Percentiles rank a stretch among this genome's conserved stretches.
Conservation (phyloP, 2,888 invertebrate genomes). For the Trilocha varians region DNA sequence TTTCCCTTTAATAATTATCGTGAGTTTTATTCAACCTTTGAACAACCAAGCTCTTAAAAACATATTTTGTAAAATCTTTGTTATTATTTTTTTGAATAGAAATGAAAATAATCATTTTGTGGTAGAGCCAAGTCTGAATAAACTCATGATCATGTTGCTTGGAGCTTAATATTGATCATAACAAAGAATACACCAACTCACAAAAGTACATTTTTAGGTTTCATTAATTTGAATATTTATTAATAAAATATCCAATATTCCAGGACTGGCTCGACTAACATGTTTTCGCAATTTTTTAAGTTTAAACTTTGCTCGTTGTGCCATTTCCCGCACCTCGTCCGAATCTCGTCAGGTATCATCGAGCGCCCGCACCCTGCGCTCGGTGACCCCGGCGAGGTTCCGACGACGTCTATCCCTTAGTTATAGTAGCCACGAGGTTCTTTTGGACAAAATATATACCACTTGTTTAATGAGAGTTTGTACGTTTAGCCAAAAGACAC, state of each 20-base stretch:
- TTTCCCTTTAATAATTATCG: neutral
- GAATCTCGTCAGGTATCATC: conserved; percentile 25
- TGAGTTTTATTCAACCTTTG: too few species aligned
- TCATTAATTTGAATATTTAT: too few species aligned
- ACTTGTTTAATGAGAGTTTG: neutral
- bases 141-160: neutral
- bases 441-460: neutral
- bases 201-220: too few species aligned
- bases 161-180: conserved; percentile 4
- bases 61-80: neutral
- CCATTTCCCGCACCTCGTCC: conserved; percentile 49
- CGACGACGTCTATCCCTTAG: conserved; percentile 31
- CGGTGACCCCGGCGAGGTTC: conserved; percentile 28
- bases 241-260: conserved; percentile 21
- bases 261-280: conserved; percentile 68
- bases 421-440: conserved; percentile 14
- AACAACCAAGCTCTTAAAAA: too few species aligned
- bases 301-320: conserved; percentile 63
- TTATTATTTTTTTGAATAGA: too few species aligned
- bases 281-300: conserved; percentile 36
- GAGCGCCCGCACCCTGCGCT: conserved; percentile 60
- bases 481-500: too few species aligned
- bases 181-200: conserved; percentile 17
- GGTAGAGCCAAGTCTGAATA: neutral
- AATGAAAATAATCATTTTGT: too few species aligned